Evolutionary conservation across 1,140 invertebrate genomes (phyloP), one percentile per base, ranked within the genome.

Genomic region (Bombus haemorrhoidalis): DNA sequence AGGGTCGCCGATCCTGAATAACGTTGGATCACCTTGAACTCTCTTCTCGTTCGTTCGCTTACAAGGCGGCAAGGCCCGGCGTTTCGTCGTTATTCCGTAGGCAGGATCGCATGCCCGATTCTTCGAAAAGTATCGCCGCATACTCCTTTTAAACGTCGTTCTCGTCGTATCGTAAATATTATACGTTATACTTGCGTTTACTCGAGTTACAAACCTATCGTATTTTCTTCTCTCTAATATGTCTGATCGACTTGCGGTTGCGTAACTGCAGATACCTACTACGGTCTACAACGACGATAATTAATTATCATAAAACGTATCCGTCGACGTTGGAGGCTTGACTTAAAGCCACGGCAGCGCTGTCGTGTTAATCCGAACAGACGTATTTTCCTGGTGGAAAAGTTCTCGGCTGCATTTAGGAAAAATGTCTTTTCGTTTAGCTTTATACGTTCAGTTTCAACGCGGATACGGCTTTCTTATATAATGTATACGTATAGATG

Each of bases 1-100:
- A 39, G 53, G 87, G 64, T 87, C 69, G 71, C 57, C 80, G 66
- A 87, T 87, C 53, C 81, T 80, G 76, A 41, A 71, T 81, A 88
- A 37, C 76, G 64, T 85, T 22, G 39, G 25, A 6, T 64, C 68
- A 53, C 77, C 77, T 85, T 83, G 76, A 77, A 79, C 62, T 77
- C 34, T 85, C 34, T 32, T 69, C 53, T 39, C 39, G 43, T 3
- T 39, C 13, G 28, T 25, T 53, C 39, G 47, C 43, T 28, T 39
- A 59, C 13, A 57, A 72, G 57, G 34, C 68, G 43, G 13, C 64
- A 13, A 12, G 10, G 59, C 2, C 15, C 32, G 32, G 2, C 32
- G 32, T 59, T 72, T 81, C 53, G n/a, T 43, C 34, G n/a, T 32
- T 81, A 25, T 34, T 28, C 53, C 22, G 37, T n/a, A 12, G 34